A percentile compares a stretch with the other conserved stretches of the same genome.
These are phyloP conservation scores for Anguilla marmorata DNA, from an alignment of 2,797 vertebrate genomes.

Conservation along the genomic window DNA sequence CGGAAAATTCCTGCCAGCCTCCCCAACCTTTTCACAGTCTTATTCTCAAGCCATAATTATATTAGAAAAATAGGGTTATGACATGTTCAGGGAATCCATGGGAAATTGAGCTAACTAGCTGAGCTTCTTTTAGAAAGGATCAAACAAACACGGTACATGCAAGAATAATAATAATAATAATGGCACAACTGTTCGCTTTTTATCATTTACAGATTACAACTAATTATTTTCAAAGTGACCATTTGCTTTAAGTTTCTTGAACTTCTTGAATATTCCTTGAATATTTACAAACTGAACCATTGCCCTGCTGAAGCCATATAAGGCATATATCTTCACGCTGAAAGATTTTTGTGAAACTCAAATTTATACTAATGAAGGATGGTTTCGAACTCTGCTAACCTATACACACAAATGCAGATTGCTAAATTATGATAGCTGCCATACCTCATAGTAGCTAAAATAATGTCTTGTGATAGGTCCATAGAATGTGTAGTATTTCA, in stretches of 20 bases:
- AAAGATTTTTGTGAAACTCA: background rate
- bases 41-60: background rate
- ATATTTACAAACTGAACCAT: too few species aligned
- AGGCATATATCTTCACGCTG: background rate
- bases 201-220: background rate
- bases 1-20: background rate
- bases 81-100: too few species aligned
- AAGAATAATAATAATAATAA: background rate
- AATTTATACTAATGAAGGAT: background rate
- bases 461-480: background rate
- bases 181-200: background rate
- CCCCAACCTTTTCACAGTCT: background rate
- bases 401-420: background rate
- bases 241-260: background rate
- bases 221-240: background rate
- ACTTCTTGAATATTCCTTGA: too few species aligned
- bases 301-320: too few species aligned
- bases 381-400: background rate
- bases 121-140: too few species aligned
- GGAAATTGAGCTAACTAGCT: too few species aligned
- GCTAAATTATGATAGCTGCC: background rate
- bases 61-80: background rate
- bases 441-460: background rate
- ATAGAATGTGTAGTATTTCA: background rate
- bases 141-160: too few species aligned